Percentiles rank a stretch among this genome's conserved stretches.
Conservation (phyloP, 1,140 invertebrate species). For the Augochlora pura region DNA sequence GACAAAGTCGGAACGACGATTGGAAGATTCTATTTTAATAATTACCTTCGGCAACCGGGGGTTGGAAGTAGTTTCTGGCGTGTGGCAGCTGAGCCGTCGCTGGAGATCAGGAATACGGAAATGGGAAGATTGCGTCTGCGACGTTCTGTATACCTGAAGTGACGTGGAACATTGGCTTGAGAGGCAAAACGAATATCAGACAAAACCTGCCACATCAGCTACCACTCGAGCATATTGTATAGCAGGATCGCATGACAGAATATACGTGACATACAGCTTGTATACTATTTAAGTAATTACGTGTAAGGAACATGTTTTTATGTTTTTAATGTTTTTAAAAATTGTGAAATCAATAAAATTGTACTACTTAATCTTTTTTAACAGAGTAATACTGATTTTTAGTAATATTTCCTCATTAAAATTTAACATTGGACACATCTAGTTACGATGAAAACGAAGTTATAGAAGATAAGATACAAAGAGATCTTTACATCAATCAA, state of each 20-base stretch:
- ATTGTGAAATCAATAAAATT: too few species aligned
- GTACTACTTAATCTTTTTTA: too few species aligned
- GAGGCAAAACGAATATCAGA: background rate
- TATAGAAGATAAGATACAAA: too few species aligned
- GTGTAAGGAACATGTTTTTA: too few species aligned
- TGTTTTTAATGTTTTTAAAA: too few species aligned
- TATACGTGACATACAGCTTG: too few species aligned
- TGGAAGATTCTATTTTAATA: constrained; percentile 33
- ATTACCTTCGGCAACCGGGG: background rate
- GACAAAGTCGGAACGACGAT: background rate
- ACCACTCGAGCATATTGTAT: background rate
- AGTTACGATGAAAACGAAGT: too few species aligned
- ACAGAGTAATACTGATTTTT: too few species aligned
- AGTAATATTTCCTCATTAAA: too few species aligned
- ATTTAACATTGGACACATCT: too few species aligned
- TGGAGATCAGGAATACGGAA: constrained; percentile 7
- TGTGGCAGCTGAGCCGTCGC: background rate
- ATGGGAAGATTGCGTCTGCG: constrained; percentile 14
- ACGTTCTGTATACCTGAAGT: constrained; percentile 25
- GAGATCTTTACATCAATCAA: too few species aligned
- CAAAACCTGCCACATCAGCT: background rate
- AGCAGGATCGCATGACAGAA: background rate
- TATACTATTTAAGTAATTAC: too few species aligned
- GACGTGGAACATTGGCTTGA: constrained; percentile 31
- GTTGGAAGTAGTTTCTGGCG: constrained; percentile 15